Percentiles rank a stretch among this genome's conserved stretches.
Conservation (phyloP, 2,113 vertebrate genomes). For the Hippoglossus stenolepis region DNA sequence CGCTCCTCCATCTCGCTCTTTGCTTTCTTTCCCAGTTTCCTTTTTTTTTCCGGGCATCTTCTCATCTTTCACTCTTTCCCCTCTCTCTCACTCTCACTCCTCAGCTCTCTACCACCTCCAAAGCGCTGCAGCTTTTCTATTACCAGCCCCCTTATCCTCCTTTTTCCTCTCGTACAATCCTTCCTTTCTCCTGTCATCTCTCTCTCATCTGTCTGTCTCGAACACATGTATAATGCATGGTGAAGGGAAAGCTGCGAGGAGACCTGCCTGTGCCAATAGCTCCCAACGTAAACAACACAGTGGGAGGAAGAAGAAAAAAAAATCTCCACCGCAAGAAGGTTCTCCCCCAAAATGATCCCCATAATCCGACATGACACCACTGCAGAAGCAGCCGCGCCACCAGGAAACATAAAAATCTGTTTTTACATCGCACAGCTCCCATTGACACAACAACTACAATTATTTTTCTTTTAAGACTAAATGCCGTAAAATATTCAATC, state of each 20-base stretch:
- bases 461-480: conserved; percentile 22
- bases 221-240: conserved; percentile 82
- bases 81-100: background rate
- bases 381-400: background rate
- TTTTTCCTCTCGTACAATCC: conserved; percentile 21
- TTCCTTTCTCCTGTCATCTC: conserved; percentile 57
- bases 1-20: conserved; percentile 8
- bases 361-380: background rate
- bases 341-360: conserved; percentile 1
- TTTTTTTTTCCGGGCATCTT: conserved; percentile 21
- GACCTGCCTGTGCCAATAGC: conserved; percentile 76
- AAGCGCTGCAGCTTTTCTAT: conserved; percentile 45
- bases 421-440: background rate
- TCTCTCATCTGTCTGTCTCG: conserved; percentile 68
- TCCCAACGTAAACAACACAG: conserved; percentile 67
- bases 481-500: conserved; percentile 40
- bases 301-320: background rate
- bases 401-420: conserved; percentile 9
- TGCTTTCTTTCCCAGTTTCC: conserved; percentile 3
- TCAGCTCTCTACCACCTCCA: conserved; percentile 11
- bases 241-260: conserved; percentile 61
- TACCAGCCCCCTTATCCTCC: conserved; percentile 20
- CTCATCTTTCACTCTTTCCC: conserved; percentile 17
- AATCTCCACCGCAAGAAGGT: conserved; percentile 4
- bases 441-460: conserved; percentile 18